phyloP scores from a whole-genome alignment of 2,113 vertebrate genomes.

The Proteles cristata region DNA sequence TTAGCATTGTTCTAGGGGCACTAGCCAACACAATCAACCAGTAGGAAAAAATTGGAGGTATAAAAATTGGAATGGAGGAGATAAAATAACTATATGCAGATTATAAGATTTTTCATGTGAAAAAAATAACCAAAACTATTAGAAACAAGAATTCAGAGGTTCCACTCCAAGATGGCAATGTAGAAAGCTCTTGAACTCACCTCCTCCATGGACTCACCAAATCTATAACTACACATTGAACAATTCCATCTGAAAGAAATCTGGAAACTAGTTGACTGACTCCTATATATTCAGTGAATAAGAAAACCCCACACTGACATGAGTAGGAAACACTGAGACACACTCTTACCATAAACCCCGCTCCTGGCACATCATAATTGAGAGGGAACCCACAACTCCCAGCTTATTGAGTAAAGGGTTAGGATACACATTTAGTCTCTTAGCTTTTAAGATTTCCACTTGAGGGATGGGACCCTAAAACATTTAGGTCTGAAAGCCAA shows the following conservation, averaged over 20 bases:
- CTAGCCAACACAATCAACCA: neutral
- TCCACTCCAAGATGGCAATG: neutral
- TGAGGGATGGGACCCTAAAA: neutral
- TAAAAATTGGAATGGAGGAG: neutral
- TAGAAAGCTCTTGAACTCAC: neutral
- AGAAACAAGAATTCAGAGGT: neutral
- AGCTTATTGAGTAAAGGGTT: neutral
- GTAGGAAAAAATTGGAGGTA: neutral
- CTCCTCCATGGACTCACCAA: neutral
- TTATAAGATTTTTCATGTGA: neutral
- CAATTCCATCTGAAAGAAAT: neutral
- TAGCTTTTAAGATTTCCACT: neutral
- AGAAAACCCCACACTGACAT: neutral
- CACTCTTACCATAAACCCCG: neutral
- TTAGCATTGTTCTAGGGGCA: neutral
- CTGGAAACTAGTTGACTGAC: neutral
- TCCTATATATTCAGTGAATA: neutral
- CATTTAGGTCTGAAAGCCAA: neutral
- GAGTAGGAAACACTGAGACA: neutral
- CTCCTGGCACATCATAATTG: neutral
- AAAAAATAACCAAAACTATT: neutral
- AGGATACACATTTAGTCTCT: neutral
- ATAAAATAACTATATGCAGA: neutral
- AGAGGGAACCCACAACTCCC: neutral
- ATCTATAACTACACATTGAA: neutral